Evolutionary conservation across 2,888 invertebrate genomes (phyloP), one percentile per base, ranked within the genome.

Genomic region (Oeneis ivallda): DNA sequence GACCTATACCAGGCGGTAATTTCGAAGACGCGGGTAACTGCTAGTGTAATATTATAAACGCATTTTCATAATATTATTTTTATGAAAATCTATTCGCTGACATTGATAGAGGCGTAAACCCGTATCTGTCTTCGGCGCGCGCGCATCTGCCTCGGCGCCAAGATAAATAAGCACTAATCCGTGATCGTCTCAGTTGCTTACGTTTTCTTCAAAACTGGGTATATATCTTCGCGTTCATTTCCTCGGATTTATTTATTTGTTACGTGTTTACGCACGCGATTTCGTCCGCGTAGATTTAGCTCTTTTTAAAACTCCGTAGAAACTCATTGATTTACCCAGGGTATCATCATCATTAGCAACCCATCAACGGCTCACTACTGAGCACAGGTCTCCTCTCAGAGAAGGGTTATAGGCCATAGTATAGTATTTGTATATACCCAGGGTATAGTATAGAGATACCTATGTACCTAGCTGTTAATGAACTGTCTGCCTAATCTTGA

Each of bases 91-190:
- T 76, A 85, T 85, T 82, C 72, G 71, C 73, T 74, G 75, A 72
- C 75, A 78, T 81, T 82, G 82, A 85, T 85, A 76, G 81, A 82
- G 73, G 80, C 80, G 82, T 87, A 82, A 85, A 83, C 75, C 80
- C 81, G 75, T 80, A 78, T 90, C 88, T 85, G 86, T 89, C 89
- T 85, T 87, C 90, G 83, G 76, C 81, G 83, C 77, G 72, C 75
- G 85, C 85, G 84, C 87, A 90, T 89, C 82, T 76, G 72, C 72
- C 76, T 79, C 69, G 74, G 80, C 76, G 89, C 89, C 89, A 90
- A 90, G 81, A 86, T 86, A 90, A 91, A 90, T 87, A 91, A 86
- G 80, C 86, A 77, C 76, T 77, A 75, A 74, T 80, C 76, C 74
- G 75, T 68, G 68, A 72, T 73, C 63, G 50, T 60, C 59, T 61